Conservation (phyloP, 1,140 invertebrate species). For the Patella vulgata region DNA sequence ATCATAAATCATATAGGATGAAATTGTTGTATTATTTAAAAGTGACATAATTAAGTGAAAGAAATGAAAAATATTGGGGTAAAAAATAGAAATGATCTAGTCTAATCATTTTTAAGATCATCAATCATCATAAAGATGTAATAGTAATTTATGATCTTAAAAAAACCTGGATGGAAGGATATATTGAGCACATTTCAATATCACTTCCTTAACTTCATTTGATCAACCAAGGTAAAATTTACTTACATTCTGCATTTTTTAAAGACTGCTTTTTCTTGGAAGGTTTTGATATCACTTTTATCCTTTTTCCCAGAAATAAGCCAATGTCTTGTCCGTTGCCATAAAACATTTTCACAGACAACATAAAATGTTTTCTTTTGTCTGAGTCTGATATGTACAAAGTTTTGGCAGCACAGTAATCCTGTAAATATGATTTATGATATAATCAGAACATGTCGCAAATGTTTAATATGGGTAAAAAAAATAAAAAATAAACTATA, state of each 20-base stretch:
- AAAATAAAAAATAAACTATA: not conserved
- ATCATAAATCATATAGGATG: too few species aligned
- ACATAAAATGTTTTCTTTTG: constrained; percentile 99
- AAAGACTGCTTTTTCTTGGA: constrained; percentile 99
- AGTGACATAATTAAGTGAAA: too few species aligned
- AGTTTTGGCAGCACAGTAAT: constrained; percentile 99
- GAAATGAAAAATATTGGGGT: too few species aligned
- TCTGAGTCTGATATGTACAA: constrained; percentile 99
- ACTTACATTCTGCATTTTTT: constrained; percentile 94
- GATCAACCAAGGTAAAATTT: constrained; percentile 4
- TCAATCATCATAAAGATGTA: too few species aligned
- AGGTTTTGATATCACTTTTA: constrained; percentile 99
- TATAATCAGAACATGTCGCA: too few species aligned
- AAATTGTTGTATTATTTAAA: too few species aligned
- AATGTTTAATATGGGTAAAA: not conserved
- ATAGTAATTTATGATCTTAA: too few species aligned
- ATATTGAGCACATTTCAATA: not conserved
- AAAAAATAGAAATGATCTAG: too few species aligned
- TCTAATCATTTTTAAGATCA: too few species aligned
- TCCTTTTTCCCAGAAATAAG: constrained; percentile 97
- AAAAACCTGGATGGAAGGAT: not conserved
- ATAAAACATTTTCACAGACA: constrained; percentile 99
- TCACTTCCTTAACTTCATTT: not conserved
- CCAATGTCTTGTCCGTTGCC: constrained; percentile 98
- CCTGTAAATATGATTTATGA: too few species aligned